phyloP scores from a whole-genome alignment of 1,140 invertebrate species.

The Vanessa atalanta region DNA sequence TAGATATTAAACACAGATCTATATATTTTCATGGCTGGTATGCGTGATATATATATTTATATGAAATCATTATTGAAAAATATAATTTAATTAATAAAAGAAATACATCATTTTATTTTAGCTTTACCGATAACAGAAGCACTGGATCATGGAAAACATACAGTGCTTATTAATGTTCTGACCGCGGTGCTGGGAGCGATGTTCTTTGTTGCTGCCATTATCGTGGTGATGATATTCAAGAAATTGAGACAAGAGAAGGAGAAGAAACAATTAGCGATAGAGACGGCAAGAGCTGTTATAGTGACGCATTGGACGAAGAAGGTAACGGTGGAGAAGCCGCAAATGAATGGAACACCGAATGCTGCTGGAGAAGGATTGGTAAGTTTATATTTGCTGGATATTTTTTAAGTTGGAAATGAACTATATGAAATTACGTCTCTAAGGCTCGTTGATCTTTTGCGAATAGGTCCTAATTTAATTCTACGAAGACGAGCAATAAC shows the following conservation, averaged over 20 bases:
- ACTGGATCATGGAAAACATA: slow-evolving; percentile 78
- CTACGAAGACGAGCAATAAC: too few relatives aligned
- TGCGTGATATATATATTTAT: too few relatives aligned
- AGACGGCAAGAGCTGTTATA: slow-evolving; percentile 87
- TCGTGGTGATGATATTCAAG: slow-evolving; percentile 82
- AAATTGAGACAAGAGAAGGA: slow-evolving; percentile 85
- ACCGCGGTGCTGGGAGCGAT: slow-evolving; percentile 82
- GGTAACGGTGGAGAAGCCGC: slow-evolving; percentile 91
- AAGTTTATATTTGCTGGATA: slow-evolving; percentile 44
- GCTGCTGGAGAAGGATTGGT: slow-evolving; percentile 84
- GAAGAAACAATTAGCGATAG: slow-evolving; percentile 89
- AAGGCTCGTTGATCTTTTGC: too few relatives aligned
- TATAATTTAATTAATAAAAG: not conserved
- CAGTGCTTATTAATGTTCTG: slow-evolving; percentile 82
- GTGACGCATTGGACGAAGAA: slow-evolving; percentile 94
- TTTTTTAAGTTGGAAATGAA: not conserved
- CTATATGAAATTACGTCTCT: too few relatives aligned
- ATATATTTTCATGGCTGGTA: too few relatives aligned
- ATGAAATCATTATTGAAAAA: not conserved
- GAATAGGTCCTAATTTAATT: too few relatives aligned
- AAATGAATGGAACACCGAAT: slow-evolving; percentile 80
- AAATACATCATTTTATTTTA: slow-evolving; percentile 45
- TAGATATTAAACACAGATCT: too few relatives aligned
- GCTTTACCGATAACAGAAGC: slow-evolving; percentile 69
- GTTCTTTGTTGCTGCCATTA: slow-evolving; percentile 83